Evolutionary conservation across 2,797 vertebrate genomes (phyloP), one percentile per base, ranked within the genome.

Genomic region (Decapterus maruadsi): DNA sequence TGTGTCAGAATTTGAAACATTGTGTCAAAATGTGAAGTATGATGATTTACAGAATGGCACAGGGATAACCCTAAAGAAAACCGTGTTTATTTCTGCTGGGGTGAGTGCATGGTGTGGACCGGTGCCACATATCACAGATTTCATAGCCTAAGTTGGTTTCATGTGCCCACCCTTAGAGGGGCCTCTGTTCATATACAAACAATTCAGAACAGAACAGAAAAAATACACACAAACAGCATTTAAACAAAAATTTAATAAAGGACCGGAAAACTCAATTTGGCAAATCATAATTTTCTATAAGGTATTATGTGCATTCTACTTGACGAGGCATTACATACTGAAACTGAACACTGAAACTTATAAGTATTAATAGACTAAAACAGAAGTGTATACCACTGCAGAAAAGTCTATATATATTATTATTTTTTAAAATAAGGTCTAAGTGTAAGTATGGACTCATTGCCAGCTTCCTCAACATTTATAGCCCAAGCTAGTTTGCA

Each of bases 71-170:
- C 22, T 45, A 17, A 16, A 43, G 2, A 26, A 40, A 17, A 42
- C 29, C 12, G 53, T 53, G 51, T 36, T 68, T 75, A 68, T 75
- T 70, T 80, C 80, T 59, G 68, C 6, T 50, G 31, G 34, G 17
- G 53, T 31, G 22, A 16, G 48, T 45, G n/a, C 57, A 45, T 40
- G 53, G 8, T 19, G 57, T 63, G 76, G 74, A 40, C 40, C 31
- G 22, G 6, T 60, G 68, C n/a, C 66, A 56, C 68, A 72, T 72
- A 53, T 17, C 9, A 8, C 51, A 26, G 13, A 58, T 38, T 36
- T 78, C 74, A 68, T 78, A 77, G 66, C 42, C 57, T 4, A n/a
- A 53, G 61, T 34, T 12, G 8, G 59, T 64, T 57, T 69, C 45
- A 31, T 58, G 4, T 54, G 31, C 14, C 12, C 2, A 0, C 58